A percentile compares a stretch with the other conserved stretches of the same genome.
Conservation (phyloP, 1,140 invertebrate species). For the Stegodyphus mimosarum region DNA sequence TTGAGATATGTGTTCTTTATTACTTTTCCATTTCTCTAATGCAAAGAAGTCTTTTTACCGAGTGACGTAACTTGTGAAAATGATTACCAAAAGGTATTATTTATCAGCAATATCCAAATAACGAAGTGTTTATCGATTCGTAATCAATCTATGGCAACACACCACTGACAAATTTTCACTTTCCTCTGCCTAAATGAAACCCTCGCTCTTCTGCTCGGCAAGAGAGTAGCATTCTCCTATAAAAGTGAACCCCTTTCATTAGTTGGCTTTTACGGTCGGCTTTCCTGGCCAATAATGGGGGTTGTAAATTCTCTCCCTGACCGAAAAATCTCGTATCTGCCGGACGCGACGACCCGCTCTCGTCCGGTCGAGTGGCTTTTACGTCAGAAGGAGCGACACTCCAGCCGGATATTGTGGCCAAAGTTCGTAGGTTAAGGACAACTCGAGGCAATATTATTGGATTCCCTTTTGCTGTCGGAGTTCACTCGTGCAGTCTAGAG, state of each 20-base stretch:
- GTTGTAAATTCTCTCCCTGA: slow-evolving; percentile 22
- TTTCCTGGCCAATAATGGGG: slow-evolving; percentile 26
- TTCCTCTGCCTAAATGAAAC: neutral
- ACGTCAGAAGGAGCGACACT: slow-evolving; percentile 28
- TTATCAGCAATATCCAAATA: no score
- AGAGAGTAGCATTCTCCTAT: neutral
- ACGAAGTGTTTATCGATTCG: neutral
- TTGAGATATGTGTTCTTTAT: no score
- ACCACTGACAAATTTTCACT: neutral
- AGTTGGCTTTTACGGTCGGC: slow-evolving; percentile 11
- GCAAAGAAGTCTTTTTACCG: no score
- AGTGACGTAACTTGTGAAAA: no score
- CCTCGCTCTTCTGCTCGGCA: neutral
- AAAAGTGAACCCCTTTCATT: slow-evolving; percentile 35
- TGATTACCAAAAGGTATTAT: no score
- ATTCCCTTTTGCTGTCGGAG: neutral
- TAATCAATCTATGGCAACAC: neutral
- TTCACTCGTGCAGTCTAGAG: no score
- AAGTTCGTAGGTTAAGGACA: neutral
- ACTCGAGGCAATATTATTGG: neutral
- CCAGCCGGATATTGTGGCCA: slow-evolving; percentile 43
- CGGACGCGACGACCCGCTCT: slow-evolving; percentile 28
- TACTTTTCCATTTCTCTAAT: no score
- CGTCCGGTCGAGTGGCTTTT: slow-evolving; percentile 53
- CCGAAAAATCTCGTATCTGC: slow-evolving; percentile 27